Evolutionary conservation across 1,140 invertebrate species (phyloP).

Genomic region (Aphaenogaster floridana): DNA sequence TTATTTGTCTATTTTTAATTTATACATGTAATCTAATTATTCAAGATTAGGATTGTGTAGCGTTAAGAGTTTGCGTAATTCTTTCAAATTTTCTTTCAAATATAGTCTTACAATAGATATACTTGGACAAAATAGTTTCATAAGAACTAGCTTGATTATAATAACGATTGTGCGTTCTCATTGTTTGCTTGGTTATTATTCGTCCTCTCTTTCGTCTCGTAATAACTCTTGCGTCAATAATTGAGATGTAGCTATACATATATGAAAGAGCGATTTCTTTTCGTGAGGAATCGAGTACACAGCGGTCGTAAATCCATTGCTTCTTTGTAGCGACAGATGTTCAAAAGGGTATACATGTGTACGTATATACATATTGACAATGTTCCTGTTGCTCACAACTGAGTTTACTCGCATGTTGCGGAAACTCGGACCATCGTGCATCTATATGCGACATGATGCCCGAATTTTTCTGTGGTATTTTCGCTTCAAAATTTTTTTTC

Average conservation of each 20-base stretch:
- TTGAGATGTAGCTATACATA: not conserved
- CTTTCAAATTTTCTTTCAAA: not conserved
- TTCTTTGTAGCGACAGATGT: constrained; percentile 63
- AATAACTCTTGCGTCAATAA: constrained; percentile 1
- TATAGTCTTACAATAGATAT: not conserved
- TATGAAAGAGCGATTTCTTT: constrained; percentile 24
- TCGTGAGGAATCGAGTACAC: constrained; percentile 16
- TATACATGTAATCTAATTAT: not conserved
- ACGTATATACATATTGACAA: not conserved
- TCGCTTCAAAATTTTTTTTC: constrained; percentile 19
- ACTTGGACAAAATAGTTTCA: not conserved
- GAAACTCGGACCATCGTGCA: constrained; percentile 20
- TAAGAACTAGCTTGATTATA: not conserved
- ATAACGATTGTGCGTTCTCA: constrained; percentile 15
- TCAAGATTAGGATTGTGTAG: not conserved
- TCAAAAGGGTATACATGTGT: not conserved
- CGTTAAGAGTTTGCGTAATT: not conserved
- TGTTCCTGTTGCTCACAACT: constrained; percentile 34
- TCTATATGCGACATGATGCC: constrained; percentile 12
- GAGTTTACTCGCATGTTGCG: constrained; percentile 28
- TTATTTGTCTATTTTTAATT: too few species aligned
- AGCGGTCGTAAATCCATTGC: constrained; percentile 50
- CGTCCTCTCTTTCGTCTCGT: not conserved
- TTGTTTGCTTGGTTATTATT: constrained; percentile 25
- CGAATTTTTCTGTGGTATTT: constrained; percentile 40